Base-by-base conservation (phyloP, 2,888 invertebrate genomes). In the Ypsolopha sequella region DNA sequence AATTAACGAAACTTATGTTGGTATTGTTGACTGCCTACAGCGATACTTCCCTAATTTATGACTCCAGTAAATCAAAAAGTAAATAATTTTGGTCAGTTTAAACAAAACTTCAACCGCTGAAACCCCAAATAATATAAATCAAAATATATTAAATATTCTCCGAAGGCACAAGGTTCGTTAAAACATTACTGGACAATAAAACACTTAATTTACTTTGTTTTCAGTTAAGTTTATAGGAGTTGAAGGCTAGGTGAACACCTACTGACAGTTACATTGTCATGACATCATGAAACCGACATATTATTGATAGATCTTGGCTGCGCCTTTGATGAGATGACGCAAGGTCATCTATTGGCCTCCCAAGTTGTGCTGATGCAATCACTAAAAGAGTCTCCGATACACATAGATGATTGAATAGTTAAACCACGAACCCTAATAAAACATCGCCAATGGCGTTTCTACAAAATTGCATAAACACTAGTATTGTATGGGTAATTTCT, bases 231-330 rank as follows among this genome's bases (percentile, higher is more conserved):
- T 24, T 24, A 24, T 2, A 3, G 24, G 24, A 24, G 24, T 24
- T 24, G 24, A 24, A 24, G 24, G 24, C 53, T 57, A 46, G 58
- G 62, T 59, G 62, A 57, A 61, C 55, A 54, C 10, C 39, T 39
- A 39, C n/a, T 39, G 39, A 10, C 6, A 43, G 24, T 24, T 24
- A 47, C 58, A 59, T 52, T 47, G 53, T 58, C 56, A 71, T 76
- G 75, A 76, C 71, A 76, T 75, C 74, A 76, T 65, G 60, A 58
- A 61, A 65, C 64, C 60, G 59, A 58, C 57, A 56, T 50, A 59
- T 58, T 59, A 69, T 70, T 66, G 65, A 70, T 68, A 64, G 66
- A 65, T 65, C 61, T 61, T 56, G 60, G 63, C 60, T 65, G 62
- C 64, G 67, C 63, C 63, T 68, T 54, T 62, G 64, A 68, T 63